phyloP scores from a whole-genome alignment of 2,797 vertebrate genomes.

The Pangasius sanitwongsei region DNA sequence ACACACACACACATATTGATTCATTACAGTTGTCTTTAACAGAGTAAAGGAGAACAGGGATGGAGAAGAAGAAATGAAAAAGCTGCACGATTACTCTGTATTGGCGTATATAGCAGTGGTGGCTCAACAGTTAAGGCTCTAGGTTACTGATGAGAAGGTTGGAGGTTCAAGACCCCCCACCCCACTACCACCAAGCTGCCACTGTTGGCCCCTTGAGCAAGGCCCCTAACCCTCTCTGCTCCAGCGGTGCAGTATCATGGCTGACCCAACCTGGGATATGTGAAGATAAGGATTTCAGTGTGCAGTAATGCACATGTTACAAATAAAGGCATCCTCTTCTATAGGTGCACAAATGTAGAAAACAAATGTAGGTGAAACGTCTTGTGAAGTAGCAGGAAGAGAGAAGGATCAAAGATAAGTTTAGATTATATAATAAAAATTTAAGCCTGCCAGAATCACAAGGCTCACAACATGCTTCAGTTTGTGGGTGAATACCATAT shows the following conservation, averaged over 20 bases:
- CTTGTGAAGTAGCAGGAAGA: not conserved
- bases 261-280: too few species aligned
- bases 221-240: too few species aligned
- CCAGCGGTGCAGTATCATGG: too few species aligned
- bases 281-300: too few species aligned
- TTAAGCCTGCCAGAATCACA: not conserved
- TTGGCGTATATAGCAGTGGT: not conserved
- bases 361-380: not conserved
- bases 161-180: too few species aligned
- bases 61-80: not conserved
- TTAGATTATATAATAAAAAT: not conserved
- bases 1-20: not conserved
- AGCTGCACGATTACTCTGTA: not conserved
- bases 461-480: conserved; percentile 4
- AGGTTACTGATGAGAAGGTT: too few species aligned
- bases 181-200: too few species aligned
- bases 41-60: not conserved
- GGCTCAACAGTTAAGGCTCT: too few species aligned
- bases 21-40: not conserved
- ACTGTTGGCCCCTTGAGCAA: too few species aligned
- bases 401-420: not conserved
- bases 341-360: not conserved
- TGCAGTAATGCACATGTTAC: too few species aligned
- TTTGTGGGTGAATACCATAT: conserved; percentile 59
- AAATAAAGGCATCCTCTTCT: too few species aligned